A percentile compares a stretch with the other conserved stretches of the same genome.
Evolutionary conservation across 2,113 vertebrate genomes (phyloP).

Genomic region (Odontophorus gujanensis): DNA sequence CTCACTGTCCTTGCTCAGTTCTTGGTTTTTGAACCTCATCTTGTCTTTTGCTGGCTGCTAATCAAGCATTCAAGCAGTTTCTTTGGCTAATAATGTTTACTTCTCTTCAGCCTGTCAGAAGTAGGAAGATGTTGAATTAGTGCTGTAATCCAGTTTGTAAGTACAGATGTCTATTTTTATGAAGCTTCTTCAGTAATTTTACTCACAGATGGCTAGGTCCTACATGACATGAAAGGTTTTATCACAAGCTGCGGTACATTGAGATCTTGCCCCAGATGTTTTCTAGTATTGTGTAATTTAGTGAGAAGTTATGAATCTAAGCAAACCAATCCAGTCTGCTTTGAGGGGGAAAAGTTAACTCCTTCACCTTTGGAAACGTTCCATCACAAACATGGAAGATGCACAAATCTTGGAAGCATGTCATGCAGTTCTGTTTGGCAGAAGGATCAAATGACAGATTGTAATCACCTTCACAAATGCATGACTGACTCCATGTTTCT

Average conservation of each 20-base stretch:
- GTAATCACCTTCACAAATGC: not conserved
- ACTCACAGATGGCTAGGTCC: not conserved
- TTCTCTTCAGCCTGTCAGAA: not conserved
- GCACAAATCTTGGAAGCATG: not conserved
- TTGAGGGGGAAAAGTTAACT: not conserved
- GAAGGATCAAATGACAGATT: not conserved
- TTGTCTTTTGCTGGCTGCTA: not conserved
- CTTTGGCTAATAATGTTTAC: not conserved
- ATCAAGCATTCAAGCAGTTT: conserved; percentile 4
- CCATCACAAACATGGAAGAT: conserved; percentile 38
- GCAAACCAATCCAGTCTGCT: not conserved
- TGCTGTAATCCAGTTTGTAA: not conserved
- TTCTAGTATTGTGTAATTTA: not conserved
- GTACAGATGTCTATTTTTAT: not conserved
- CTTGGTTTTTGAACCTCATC: not conserved
- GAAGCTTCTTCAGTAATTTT: not conserved
- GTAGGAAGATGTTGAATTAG: not conserved
- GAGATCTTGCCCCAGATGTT: conserved; percentile 12
- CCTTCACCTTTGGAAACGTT: conserved; percentile 32
- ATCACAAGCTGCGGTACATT: not conserved
- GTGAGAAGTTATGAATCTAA: not conserved
- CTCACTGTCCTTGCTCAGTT: not conserved
- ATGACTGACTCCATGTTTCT: not conserved
- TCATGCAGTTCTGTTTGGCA: not conserved
- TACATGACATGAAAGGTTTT: not conserved